These are phyloP conservation scores for Phortica variegata DNA, from an alignment of 1,140 invertebrate species.

Conservation along the genomic window DNA sequence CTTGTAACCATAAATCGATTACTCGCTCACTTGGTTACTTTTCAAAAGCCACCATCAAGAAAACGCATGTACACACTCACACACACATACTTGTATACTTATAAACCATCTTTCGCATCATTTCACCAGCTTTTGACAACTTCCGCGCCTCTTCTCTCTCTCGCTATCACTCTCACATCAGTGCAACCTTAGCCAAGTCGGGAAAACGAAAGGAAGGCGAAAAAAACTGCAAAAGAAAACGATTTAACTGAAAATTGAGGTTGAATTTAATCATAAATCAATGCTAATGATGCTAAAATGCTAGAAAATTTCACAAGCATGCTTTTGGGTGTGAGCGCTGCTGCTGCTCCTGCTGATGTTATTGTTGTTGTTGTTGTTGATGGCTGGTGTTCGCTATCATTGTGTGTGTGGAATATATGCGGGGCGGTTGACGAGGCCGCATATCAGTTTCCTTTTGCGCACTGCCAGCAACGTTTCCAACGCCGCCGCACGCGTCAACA, in stretches of 20 bases:
- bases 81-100: no score
- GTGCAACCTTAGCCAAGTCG: background rate
- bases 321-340: slow-evolving; percentile 13
- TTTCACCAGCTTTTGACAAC: background rate
- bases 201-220: slow-evolving; percentile 19
- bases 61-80: no score
- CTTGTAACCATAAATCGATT: no score
- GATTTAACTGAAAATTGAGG: slow-evolving; percentile 57
- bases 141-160: background rate
- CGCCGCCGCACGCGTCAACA: no score
- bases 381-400: no score
- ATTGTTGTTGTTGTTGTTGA: slow-evolving; percentile 13
- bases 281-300: slow-evolving; percentile 57
- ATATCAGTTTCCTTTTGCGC: no score
- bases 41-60: no score
- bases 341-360: slow-evolving; percentile 22
- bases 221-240: slow-evolving; percentile 38
- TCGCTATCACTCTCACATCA: background rate
- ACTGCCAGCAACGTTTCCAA: no score
- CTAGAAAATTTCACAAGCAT: slow-evolving; percentile 46
- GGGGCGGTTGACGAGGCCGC: no score
- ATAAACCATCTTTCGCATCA: no score
- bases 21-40: no score
- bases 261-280: slow-evolving; percentile 58
- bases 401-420: no score